Evolutionary conservation across 2,113 vertebrate genomes (phyloP).

Genomic region (Antigone vipio): DNA sequence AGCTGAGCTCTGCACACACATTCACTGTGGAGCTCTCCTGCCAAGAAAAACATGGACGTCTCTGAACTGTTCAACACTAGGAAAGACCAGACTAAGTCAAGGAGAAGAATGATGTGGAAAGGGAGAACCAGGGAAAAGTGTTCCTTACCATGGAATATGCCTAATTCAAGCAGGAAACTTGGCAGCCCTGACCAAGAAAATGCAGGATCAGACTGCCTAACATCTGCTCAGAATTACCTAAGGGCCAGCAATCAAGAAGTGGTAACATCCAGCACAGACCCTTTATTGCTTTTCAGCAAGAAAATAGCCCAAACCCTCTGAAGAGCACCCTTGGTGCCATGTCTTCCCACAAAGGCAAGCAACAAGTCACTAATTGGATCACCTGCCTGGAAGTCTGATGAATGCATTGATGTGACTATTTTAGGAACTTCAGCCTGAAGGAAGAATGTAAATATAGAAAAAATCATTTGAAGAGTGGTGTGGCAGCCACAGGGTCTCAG

Average conservation of each 20-base stretch:
- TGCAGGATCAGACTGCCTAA: not conserved
- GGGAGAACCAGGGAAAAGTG: not conserved
- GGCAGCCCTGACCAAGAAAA: not conserved
- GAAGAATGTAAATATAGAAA: not conserved
- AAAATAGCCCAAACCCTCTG: not conserved
- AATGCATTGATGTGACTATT: not conserved
- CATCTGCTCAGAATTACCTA: constrained; percentile 32
- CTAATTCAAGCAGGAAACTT: not conserved
- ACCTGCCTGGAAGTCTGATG: not conserved
- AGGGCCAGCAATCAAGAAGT: not conserved
- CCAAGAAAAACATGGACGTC: not conserved
- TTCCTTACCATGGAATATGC: not conserved
- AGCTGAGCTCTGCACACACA: not conserved
- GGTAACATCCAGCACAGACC: not conserved
- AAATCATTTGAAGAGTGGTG: not conserved
- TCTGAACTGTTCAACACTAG: not conserved
- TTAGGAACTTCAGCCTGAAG: not conserved
- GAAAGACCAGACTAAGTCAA: not conserved
- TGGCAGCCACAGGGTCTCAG: not conserved
- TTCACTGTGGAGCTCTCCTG: not conserved
- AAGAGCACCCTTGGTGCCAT: not conserved
- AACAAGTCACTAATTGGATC: not conserved
- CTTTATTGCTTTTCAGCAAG: not conserved
- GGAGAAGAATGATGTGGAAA: not conserved
- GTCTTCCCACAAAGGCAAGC: not conserved